These are phyloP conservation scores for Butastur rufipennis DNA, from an alignment of 2,113 vertebrate genomes.

Conservation along the genomic window DNA sequence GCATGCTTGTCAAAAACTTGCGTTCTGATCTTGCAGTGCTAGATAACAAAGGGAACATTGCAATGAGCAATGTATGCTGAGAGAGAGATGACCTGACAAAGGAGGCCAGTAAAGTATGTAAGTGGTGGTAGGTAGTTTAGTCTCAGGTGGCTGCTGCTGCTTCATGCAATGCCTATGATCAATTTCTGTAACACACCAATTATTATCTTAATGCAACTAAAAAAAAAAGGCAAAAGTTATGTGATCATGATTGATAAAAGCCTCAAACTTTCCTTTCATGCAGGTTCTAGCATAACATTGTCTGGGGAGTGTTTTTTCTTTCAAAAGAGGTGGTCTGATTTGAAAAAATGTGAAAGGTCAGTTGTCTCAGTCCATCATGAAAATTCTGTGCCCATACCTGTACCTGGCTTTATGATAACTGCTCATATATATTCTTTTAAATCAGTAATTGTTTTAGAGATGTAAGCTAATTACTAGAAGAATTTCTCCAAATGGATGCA, in stretches of 20 bases:
- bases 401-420: not conserved
- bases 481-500: not conserved
- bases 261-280: not conserved
- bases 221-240: not conserved
- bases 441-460: not conserved
- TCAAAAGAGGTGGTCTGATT: not conserved
- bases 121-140: not conserved
- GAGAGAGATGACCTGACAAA: not conserved
- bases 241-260: not conserved
- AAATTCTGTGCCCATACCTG: not conserved
- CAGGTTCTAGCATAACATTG: not conserved
- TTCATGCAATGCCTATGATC: rapidly evolving
- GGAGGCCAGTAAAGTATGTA: not conserved
- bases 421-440: not conserved
- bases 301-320: not conserved
- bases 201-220: not conserved
- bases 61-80: not conserved
- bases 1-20: not conserved
- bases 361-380: not conserved
- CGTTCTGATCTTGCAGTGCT: not conserved
- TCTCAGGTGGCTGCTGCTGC: not conserved
- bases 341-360: not conserved
- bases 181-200: not conserved
- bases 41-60: not conserved
- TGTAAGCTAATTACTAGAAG: not conserved